Conservation (phyloP, 2,113 vertebrate genomes). For the Eupsittula cactorum region DNA sequence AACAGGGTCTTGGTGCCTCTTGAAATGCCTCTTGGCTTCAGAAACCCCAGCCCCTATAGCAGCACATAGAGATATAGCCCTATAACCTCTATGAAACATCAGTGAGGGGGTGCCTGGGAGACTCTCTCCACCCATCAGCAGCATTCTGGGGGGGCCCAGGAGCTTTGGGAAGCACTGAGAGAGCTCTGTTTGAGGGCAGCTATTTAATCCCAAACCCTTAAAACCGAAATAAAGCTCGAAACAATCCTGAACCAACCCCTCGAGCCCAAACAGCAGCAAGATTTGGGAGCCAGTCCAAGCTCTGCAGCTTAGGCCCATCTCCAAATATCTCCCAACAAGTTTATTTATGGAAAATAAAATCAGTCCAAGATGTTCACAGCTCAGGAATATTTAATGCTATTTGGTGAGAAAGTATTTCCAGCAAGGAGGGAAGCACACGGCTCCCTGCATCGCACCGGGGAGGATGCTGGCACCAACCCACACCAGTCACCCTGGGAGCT, state of each 20-base stretch:
- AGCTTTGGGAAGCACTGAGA: not conserved
- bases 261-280: constrained; percentile 55
- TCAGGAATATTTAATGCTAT: constrained; percentile 63
- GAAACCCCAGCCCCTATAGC: not conserved
- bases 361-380: constrained; percentile 64
- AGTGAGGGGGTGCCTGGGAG: not conserved
- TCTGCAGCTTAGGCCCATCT: constrained; percentile 65
- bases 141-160: fast-evolving
- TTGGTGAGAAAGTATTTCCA: constrained; percentile 59
- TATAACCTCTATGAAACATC: not conserved
- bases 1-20: fast-evolving
- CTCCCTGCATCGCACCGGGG: not conserved
- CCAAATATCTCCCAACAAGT: constrained; percentile 68
- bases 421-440: not conserved
- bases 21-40: fast-evolving
- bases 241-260: constrained; percentile 42
- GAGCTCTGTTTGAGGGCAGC: not conserved
- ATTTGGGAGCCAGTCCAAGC: constrained; percentile 54
- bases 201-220: not conserved
- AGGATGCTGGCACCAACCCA: not conserved
- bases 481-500: not conserved
- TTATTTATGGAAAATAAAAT: constrained; percentile 71
- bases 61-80: fast-evolving
- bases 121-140: not conserved
- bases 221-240: not conserved